Percentiles rank a stretch among this genome's conserved stretches.
phyloP scores from a whole-genome alignment of 2,113 vertebrate genomes.

The Smithornis capensis region DNA sequence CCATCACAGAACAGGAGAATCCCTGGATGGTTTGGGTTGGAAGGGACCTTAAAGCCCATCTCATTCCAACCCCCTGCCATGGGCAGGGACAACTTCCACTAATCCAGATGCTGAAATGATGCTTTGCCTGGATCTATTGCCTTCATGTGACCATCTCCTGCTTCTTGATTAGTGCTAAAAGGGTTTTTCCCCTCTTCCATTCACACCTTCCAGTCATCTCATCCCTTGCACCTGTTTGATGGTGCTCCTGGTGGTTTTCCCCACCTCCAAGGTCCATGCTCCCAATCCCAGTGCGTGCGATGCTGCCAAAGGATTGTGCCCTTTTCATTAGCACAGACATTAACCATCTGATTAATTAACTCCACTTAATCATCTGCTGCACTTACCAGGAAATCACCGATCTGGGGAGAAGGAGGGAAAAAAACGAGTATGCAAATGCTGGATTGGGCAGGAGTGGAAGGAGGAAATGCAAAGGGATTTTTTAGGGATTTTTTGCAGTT shows the following conservation, averaged over 20 bases:
- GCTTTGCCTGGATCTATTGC: neutral
- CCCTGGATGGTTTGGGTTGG: neutral
- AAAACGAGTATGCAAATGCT: neutral
- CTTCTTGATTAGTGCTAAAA: neutral
- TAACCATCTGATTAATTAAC: accelerated
- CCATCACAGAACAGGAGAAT: neutral
- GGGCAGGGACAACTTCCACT: neutral
- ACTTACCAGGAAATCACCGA: neutral
- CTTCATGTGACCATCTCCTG: neutral
- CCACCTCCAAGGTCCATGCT: neutral
- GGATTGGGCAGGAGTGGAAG: neutral
- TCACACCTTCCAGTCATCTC: neutral
- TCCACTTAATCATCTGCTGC: neutral
- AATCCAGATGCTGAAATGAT: neutral
- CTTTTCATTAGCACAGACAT: neutral
- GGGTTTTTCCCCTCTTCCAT: neutral
- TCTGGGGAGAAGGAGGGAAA: accelerated
- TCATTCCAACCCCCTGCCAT: neutral
- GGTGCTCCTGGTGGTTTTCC: neutral
- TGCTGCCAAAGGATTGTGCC: neutral
- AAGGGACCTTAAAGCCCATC: neutral
- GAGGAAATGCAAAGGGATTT: neutral
- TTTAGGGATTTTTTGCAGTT: too few relatives aligned
- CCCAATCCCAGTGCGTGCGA: neutral
- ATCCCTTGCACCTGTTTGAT: neutral